These are phyloP conservation scores for Nothocercus julius DNA, from an alignment of 2,113 vertebrate species.

Conservation along the genomic window DNA sequence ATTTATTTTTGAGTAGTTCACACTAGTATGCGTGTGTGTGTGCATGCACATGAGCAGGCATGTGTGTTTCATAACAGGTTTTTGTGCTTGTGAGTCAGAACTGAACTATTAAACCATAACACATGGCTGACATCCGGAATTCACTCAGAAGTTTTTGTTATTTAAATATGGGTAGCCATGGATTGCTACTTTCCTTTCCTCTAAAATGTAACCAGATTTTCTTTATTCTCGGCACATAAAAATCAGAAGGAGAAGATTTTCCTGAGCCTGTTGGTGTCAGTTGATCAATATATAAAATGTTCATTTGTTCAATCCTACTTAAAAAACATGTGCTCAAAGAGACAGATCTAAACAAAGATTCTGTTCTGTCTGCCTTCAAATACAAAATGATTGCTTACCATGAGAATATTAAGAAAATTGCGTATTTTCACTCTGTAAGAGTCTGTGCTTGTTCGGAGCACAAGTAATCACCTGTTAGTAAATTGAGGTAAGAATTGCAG, in stretches of 20 bases:
- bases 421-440: not conserved
- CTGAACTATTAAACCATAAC: slow-evolving; percentile 46
- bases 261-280: not conserved
- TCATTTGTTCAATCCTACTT: not conserved
- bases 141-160: not conserved
- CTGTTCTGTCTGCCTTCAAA: not conserved
- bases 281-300: not conserved
- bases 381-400: not conserved
- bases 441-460: not conserved
- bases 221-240: slow-evolving; percentile 24
- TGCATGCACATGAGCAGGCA: not conserved
- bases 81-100: slow-evolving; percentile 44
- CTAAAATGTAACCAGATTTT: not conserved
- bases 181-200: not conserved
- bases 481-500: not conserved
- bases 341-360: not conserved
- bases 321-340: not conserved
- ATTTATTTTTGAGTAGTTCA: not conserved
- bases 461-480: not conserved
- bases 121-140: slow-evolving; percentile 60
- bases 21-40: not conserved
- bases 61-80: slow-evolving; percentile 37
- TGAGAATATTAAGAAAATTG: not conserved
- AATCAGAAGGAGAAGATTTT: not conserved
- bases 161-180: slow-evolving; percentile 21